phyloP scores from a whole-genome alignment of 2,797 vertebrate species.

The Catharus ustulatus region DNA sequence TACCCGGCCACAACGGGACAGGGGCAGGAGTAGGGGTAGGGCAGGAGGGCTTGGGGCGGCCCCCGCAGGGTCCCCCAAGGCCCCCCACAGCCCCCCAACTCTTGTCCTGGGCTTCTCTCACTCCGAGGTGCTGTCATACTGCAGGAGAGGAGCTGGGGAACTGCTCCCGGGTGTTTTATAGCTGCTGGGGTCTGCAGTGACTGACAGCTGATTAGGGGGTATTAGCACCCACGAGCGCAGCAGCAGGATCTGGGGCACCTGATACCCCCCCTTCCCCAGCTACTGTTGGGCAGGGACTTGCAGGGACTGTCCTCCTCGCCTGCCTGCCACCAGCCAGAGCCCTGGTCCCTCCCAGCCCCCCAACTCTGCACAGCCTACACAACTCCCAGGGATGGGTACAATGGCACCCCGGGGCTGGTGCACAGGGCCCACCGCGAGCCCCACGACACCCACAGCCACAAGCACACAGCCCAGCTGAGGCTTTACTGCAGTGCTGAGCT shows the following conservation, averaged over 20 bases:
- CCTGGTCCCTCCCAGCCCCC: not conserved
- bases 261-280: not conserved
- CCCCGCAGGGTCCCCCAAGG: not conserved
- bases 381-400: not conserved
- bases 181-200: not conserved
- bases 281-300: not conserved
- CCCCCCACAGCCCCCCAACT: rapidly evolving
- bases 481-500: not conserved
- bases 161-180: not conserved
- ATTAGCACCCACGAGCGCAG: not conserved
- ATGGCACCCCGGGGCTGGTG: rapidly evolving
- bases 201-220: conserved; percentile 51
- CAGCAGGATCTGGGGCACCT: conserved; percentile 29
- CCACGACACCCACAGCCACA: rapidly evolving
- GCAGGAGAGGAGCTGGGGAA: not conserved
- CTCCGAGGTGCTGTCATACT: conserved; percentile 12
- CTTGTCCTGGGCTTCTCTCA: not conserved
- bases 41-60: not conserved
- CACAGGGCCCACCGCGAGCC: rapidly evolving
- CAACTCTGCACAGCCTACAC: not conserved
- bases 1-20: not conserved
- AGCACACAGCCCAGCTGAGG: rapidly evolving
- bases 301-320: not conserved
- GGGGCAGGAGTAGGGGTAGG: not conserved
- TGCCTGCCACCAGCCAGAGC: not conserved